Conservation (phyloP, 2,888 invertebrate genomes). For the Phlogophora meticulosa region DNA sequence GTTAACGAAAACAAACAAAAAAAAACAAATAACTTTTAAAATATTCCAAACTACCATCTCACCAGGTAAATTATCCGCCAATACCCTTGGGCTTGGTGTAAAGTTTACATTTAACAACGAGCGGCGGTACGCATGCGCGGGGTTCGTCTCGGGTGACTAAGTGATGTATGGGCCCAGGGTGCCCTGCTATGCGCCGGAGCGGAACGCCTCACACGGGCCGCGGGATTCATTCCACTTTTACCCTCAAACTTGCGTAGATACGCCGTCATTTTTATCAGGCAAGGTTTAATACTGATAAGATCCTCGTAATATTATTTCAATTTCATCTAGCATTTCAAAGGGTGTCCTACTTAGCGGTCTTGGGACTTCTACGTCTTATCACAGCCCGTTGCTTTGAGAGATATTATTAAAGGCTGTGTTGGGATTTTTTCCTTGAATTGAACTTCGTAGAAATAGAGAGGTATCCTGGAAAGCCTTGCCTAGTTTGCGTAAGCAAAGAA, state of each 20-base stretch:
- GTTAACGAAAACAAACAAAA: conserved; percentile 37
- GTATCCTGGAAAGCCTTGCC: not conserved
- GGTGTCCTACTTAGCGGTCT: conserved; percentile 8
- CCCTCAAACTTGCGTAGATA: conserved; percentile 42
- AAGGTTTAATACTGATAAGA: conserved; percentile 32
- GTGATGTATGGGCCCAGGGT: conserved; percentile 73
- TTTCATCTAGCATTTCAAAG: conserved; percentile 16
- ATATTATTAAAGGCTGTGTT: not conserved
- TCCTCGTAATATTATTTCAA: not conserved
- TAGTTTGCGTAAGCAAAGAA: not conserved
- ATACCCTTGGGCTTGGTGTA: conserved; percentile 72
- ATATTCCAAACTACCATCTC: conserved; percentile 62
- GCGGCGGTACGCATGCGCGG: conserved; percentile 65
- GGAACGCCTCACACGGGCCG: conserved; percentile 67
- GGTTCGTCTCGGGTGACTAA: conserved; percentile 68
- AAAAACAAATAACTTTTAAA: conserved; percentile 57
- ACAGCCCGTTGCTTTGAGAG: not conserved
- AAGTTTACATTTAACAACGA: conserved; percentile 71
- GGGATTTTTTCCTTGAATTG: conserved; percentile 14
- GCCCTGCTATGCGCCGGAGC: conserved; percentile 69
- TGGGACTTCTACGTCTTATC: conserved; percentile 23
- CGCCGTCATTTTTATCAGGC: conserved; percentile 51
- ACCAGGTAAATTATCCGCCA: conserved; percentile 73
- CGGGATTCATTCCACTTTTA: conserved; percentile 63
- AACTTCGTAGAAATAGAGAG: not conserved